Percentiles rank a stretch among this genome's conserved stretches.
These are phyloP conservation scores for Penaeus indicus DNA, from an alignment of 1,140 invertebrate species.

Conservation along the genomic window DNA sequence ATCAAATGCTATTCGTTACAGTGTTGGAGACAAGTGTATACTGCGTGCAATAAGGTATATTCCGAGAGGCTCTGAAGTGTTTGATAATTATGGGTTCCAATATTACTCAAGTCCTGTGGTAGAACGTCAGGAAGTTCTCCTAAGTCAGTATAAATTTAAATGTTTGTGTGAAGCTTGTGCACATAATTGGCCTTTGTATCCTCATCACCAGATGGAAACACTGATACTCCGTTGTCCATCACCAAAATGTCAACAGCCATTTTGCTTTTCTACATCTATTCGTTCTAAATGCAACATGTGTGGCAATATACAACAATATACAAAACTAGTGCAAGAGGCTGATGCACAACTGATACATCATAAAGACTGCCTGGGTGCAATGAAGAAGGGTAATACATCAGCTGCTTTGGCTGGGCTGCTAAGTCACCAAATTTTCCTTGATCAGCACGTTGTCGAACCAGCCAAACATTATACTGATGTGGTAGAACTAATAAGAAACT, in stretches of 20 bases:
- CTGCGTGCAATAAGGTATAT: constrained; percentile 73
- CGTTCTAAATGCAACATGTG: constrained; percentile 53
- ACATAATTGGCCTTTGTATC: constrained; percentile 72
- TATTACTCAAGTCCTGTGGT: constrained; percentile 71
- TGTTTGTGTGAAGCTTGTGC: constrained; percentile 75
- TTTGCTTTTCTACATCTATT: constrained; percentile 34
- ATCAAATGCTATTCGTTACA: constrained; percentile 75
- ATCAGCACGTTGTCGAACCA: constrained; percentile 44
- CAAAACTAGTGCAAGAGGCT: constrained; percentile 50
- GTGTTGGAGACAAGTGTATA: constrained; percentile 71
- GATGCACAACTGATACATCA: constrained; percentile 39
- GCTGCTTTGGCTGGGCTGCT: constrained; percentile 40
- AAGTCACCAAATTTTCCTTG: constrained; percentile 43
- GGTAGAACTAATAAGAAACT: constrained; percentile 55
- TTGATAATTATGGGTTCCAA: constrained; percentile 77
- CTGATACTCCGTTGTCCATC: constrained; percentile 56
- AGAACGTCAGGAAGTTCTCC: constrained; percentile 71
- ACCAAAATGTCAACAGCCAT: constrained; percentile 21
- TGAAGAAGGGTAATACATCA: constrained; percentile 33
- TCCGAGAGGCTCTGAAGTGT: constrained; percentile 73
- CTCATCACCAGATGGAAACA: constrained; percentile 44
- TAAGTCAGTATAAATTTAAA: constrained; percentile 75
- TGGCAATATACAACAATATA: constrained; percentile 55
- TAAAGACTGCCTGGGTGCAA: constrained; percentile 11
- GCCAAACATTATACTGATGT: constrained; percentile 60